These are phyloP conservation scores for Augiades crinisus DNA, from an alignment of 2,888 invertebrate genomes.

Conservation along the genomic window DNA sequence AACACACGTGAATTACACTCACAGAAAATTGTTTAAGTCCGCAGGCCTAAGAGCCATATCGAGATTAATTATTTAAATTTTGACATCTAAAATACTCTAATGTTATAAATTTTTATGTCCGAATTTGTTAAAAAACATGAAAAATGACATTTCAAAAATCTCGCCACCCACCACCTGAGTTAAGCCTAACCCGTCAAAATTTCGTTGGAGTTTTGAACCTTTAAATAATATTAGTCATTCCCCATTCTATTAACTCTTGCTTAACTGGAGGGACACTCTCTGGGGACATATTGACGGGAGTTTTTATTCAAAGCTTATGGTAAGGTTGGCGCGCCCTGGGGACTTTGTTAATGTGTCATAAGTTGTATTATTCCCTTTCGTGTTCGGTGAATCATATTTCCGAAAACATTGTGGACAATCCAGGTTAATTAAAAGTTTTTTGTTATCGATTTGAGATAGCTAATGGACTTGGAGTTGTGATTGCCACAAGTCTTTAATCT, in stretches of 20 bases:
- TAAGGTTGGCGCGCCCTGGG: constrained; percentile 13
- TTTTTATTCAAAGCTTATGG: constrained; percentile 24
- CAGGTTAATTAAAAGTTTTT: too few species aligned
- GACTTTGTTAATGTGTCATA: constrained; percentile 22
- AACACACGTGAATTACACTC: too few species aligned
- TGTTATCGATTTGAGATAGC: too few species aligned
- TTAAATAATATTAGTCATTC: constrained; percentile 8
- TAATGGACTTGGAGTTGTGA: too few species aligned
- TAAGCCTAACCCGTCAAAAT: not conserved
- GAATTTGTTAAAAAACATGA: too few species aligned
- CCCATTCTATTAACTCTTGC: constrained; percentile 17
- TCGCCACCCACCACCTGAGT: not conserved
- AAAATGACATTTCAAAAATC: too few species aligned
- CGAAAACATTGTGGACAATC: not conserved
- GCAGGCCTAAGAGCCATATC: too few species aligned
- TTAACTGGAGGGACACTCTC: not conserved
- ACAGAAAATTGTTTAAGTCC: too few species aligned
- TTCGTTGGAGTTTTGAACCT: not conserved
- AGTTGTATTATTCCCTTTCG: constrained; percentile 18
- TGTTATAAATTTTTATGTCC: too few species aligned
- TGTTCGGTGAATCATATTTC: constrained; percentile 15
- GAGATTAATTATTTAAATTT: too few species aligned
- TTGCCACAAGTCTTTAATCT: too few species aligned
- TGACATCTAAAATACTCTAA: too few species aligned
- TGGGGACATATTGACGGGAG: constrained; percentile 5